These are phyloP conservation scores for Pelodiscus sinensis DNA, from an alignment of 2,113 vertebrate genomes.

Conservation along the genomic window DNA sequence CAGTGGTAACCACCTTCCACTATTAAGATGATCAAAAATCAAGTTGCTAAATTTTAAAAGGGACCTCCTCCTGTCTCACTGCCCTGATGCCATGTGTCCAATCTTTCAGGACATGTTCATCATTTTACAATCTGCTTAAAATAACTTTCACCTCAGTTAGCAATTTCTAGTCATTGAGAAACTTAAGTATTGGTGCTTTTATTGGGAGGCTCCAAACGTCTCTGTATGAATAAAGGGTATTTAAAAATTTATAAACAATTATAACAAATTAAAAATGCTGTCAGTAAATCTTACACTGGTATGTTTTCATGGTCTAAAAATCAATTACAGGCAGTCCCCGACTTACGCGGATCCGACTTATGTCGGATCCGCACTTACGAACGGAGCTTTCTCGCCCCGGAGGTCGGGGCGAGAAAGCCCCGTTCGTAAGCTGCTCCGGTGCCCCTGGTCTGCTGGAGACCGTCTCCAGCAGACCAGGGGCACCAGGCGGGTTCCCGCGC, in stretches of 20 bases:
- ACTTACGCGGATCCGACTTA: no score
- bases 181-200: neutral
- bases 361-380: no score
- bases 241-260: neutral
- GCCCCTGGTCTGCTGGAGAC: no score
- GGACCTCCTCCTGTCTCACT: neutral
- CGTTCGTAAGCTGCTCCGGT: no score
- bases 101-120: neutral
- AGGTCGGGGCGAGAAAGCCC: no score
- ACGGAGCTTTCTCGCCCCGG: no score
- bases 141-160: neutral
- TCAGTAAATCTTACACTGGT: neutral
- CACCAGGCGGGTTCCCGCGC: no score
- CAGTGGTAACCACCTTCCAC: neutral
- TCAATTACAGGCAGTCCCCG: no score
- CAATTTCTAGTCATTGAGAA: neutral
- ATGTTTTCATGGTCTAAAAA: neutral
- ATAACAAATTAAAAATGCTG: neutral
- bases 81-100: fast-evolving
- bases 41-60: neutral
- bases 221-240: neutral
- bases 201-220: neutral
- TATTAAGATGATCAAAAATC: neutral
- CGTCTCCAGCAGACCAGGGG: no score
- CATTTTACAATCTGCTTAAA: neutral